Conservation (phyloP, 1,140 invertebrate species). For the Antheraea mylitta region DNA sequence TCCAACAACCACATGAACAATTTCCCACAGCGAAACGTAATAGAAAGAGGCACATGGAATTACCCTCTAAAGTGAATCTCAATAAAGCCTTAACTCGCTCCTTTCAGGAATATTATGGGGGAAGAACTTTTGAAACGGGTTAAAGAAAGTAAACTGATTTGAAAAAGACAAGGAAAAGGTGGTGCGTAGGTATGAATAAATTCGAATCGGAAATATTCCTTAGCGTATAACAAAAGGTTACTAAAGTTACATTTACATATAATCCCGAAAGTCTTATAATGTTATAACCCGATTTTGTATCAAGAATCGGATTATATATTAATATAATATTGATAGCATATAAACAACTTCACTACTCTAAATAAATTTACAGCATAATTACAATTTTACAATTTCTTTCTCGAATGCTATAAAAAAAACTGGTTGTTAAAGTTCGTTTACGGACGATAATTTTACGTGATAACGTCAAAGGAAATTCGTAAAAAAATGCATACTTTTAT, state of each 20-base stretch:
- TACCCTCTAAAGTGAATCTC: slow-evolving; percentile 62
- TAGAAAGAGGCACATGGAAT: slow-evolving; percentile 44
- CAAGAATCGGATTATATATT: background rate
- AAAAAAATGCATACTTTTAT: no score
- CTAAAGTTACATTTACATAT: background rate
- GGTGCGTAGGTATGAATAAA: slow-evolving; percentile 65
- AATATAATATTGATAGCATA: no score
- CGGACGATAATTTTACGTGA: no score
- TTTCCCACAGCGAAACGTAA: slow-evolving; percentile 52
- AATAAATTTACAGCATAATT: no score
- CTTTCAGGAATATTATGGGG: slow-evolving; percentile 47
- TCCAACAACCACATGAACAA: slow-evolving; percentile 31
- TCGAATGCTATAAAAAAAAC: no score
- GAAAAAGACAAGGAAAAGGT: slow-evolving; percentile 69
- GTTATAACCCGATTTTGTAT: background rate
- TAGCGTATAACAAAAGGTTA: slow-evolving; percentile 6
- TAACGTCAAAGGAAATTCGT: no score
- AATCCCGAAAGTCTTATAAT: background rate
- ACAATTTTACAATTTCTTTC: no score
- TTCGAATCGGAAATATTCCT: slow-evolving; percentile 50
- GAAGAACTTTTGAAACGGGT: slow-evolving; percentile 67
- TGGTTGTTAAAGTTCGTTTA: no score
- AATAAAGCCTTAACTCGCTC: slow-evolving; percentile 54
- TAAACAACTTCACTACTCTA: no score
- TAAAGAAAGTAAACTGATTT: slow-evolving; percentile 59